Conservation (phyloP, 1,140 invertebrate species). For the Glossosoma conforme region DNA sequence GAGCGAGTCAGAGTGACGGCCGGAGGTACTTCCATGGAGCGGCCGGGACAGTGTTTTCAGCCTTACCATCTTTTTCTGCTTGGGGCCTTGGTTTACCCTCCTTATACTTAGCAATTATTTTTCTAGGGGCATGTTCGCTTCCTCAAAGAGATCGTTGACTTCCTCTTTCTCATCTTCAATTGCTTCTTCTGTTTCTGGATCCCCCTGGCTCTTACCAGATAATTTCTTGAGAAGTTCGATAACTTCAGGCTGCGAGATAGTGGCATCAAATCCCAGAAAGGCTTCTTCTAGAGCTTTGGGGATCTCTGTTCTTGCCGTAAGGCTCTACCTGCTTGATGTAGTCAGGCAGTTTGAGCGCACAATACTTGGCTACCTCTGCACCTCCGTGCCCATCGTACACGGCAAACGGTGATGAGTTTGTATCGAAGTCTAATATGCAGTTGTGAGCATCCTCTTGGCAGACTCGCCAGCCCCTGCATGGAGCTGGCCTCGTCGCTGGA, state of each 20-base stretch:
- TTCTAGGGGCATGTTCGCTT: conserved; percentile 80
- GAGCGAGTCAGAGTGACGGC: no score
- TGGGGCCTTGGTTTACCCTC: conserved; percentile 12
- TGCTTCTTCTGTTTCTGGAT: no score
- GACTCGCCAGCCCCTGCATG: conserved; percentile 97
- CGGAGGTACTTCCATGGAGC: no score
- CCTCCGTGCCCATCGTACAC: conserved; percentile 98
- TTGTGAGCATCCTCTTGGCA: conserved; percentile 98
- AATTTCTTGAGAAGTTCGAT: conserved; percentile 71
- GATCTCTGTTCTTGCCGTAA: conserved; percentile 76
- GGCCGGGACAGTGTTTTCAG: no score
- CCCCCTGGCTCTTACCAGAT: conserved; percentile 55
- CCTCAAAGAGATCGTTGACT: conserved; percentile 68
- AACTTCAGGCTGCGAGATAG: conserved; percentile 67
- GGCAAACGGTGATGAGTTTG: conserved; percentile 80
- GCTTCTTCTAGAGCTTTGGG: conserved; percentile 77
- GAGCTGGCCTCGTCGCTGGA: conserved; percentile 84
- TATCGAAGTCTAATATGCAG: conserved; percentile 81
- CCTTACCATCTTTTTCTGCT: not conserved
- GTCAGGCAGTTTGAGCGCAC: conserved; percentile 79
- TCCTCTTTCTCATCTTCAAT: conserved; percentile 63
- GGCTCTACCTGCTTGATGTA: conserved; percentile 75
- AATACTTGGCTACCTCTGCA: conserved; percentile 90
- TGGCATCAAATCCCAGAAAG: conserved; percentile 87
- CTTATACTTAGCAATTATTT: conserved; percentile 64